Base-by-base conservation (phyloP, 2,113 vertebrate species). In the Hippocampus barbouri region DNA sequence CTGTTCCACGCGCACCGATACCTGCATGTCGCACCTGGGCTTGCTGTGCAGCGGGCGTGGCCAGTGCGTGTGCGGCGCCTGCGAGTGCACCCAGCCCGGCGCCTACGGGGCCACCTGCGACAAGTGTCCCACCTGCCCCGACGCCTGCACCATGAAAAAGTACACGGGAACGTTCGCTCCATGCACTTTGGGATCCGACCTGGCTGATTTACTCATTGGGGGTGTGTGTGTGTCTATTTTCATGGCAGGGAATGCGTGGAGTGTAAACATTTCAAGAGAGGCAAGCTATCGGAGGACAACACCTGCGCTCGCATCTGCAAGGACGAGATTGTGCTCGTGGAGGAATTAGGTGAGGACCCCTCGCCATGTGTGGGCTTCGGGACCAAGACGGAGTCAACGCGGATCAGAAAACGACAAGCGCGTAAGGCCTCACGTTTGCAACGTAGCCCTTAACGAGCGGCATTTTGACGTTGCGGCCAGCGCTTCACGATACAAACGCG, bases 141-240 rank as follows among this genome's bases (percentile, higher is more conserved):
- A 98, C 0, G 94, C 95, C 85, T 99, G 97, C 84, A 96, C 96
- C 76, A 95, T 97, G 91, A 99, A 98, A 87, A 98, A 97, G 97
- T 99, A 75, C 87, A 89, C 63, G 47, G 15, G 7, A 18, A 34
- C 7, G 15, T 5, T 59, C 11, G 11, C 25, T 8, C 21, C 2
- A 61, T 16, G 0, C 59, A 2, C 21, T 67, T 27, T 12, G 0
- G 25, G 59, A 9, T 34, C 15, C 16, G 8, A 1, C 43, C 30
- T n/a, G 0, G 34, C 5, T 66, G 30, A 69, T 57, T 1, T 69
- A 9, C 41, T 62, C 45, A n/a, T 49, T 6, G 34, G 34, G 3
- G 30, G 2, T 9, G 3, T n/a, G 18, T 18, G 0, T 0, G 12
- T 38, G 9, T 21, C 0, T 53, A 14, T 69, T 61, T 30, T 63